Evolutionary conservation across 2,113 vertebrate genomes (phyloP).

Genomic region (Balaenoptera acutorostrata): DNA sequence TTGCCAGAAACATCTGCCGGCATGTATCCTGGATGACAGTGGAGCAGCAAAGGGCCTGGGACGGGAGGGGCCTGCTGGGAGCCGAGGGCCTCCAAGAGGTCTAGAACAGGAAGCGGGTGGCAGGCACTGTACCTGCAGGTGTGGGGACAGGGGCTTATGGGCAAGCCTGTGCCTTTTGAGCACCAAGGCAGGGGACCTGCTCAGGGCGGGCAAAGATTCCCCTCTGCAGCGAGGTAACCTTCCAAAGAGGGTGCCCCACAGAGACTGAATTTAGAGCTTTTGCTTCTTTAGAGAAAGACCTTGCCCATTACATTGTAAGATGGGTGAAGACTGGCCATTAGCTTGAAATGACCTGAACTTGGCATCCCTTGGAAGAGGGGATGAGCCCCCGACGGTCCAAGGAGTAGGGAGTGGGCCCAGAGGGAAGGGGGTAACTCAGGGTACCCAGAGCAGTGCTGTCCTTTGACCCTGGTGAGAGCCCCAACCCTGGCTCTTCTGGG

Average conservation of each 20-base stretch:
- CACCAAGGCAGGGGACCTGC: neutral
- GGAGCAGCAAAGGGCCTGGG: neutral
- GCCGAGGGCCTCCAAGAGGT: neutral
- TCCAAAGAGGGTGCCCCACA: neutral
- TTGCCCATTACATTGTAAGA: neutral
- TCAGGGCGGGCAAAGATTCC: neutral
- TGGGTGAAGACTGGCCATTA: neutral
- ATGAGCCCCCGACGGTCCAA: neutral
- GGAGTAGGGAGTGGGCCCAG: neutral
- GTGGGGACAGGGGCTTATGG: neutral
- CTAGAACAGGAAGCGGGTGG: slow-evolving; percentile 16
- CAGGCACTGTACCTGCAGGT: neutral
- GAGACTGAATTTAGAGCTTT: neutral
- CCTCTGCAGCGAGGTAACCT: neutral
- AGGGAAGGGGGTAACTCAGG: neutral
- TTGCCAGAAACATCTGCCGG: slow-evolving; percentile 47
- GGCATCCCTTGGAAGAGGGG: neutral
- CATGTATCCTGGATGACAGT: slow-evolving; percentile 15
- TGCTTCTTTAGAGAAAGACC: neutral
- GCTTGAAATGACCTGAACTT: neutral
- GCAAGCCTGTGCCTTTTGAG: neutral
- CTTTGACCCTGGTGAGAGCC: neutral
- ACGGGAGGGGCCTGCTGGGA: neutral
- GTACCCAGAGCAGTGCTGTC: neutral
- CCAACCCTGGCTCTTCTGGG: neutral